Base-by-base conservation (phyloP, 2,113 vertebrate species). In the Apteryx mantelli region DNA sequence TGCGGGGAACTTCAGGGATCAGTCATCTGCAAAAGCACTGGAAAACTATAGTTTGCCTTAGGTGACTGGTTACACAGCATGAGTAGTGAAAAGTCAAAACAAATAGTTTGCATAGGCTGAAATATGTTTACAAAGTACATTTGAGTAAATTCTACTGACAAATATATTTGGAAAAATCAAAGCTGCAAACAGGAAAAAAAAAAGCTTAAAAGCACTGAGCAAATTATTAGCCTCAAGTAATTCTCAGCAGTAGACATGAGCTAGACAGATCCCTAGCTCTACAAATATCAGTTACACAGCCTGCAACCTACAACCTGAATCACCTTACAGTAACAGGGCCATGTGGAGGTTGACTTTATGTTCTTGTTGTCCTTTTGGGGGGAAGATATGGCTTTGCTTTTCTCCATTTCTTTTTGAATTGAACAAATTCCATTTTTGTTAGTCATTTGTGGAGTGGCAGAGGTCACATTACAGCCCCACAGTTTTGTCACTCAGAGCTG, bases 41-140 rank as follows among this genome's bases (percentile, higher is more conserved):
- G 75, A 89, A 96, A 94, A 74, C 89, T 80, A 79, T 50, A 60
- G 58, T 93, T 95, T 96, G 95, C 96, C 89, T 93, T 95, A 95
- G 93, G 85, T 97, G 78, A 46, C 84, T 94, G 87, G 91, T 95
- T 92, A 60, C 50, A 78, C 64, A 81, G 75, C 64, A 38, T 16
- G 79, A 64, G 82, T 36, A 61, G 93, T 56, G 87, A 96, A 86
- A 68, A 88, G 93, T 95, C 78, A 95, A 97, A 97, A 95, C 85
- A 97, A 94, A 91, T 86, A 79, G 79, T 95, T 93, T 95, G 79
- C 82, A 79, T 93, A 79, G 80, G 40, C 46, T 93, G 61, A 96
- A 95, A 93, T 83, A 32, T 28, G 28, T 90, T 93, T 94, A 66
- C 79, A 68, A 88, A 84, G 69, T 76, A 38, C 73, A 68, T 86